phyloP scores from a whole-genome alignment of 2,888 invertebrate genomes.

The Petrophora chlorosata region DNA sequence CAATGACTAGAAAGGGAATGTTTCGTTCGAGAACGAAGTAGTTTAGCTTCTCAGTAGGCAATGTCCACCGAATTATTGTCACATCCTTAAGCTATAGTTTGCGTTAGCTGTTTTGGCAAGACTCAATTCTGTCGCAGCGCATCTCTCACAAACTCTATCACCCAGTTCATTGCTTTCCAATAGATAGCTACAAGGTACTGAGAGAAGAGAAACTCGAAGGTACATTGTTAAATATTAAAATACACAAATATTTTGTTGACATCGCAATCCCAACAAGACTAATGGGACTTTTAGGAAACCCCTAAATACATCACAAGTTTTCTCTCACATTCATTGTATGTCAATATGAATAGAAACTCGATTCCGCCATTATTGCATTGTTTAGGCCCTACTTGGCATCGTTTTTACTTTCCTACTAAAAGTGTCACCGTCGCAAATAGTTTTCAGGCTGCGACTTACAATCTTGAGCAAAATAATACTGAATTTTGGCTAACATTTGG shows the following conservation, averaged over 20 bases:
- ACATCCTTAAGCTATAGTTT: constrained; percentile 69
- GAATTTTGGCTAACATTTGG: constrained; percentile 68
- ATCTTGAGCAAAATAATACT: constrained; percentile 62
- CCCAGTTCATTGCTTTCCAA: constrained; percentile 18
- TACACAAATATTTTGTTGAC: constrained; percentile 18
- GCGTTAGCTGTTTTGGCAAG: constrained; percentile 51
- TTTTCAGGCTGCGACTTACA: constrained; percentile 24
- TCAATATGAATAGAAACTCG: constrained; percentile 23
- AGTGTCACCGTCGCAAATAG: constrained; percentile 20
- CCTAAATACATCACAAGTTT: constrained; percentile 20
- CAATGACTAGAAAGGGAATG: constrained; percentile 82
- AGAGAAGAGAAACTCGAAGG: constrained; percentile 20
- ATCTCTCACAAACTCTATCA: constrained; percentile 21
- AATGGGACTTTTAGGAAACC: constrained; percentile 6
- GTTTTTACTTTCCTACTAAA: constrained; percentile 16
- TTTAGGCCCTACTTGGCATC: constrained; percentile 31
- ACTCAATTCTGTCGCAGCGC: constrained; percentile 29
- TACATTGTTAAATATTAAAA: constrained; percentile 8
- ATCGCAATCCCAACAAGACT: constrained; percentile 15
- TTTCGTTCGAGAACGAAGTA: constrained; percentile 64
- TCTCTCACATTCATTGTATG: constrained; percentile 31
- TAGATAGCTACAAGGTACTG: constrained; percentile 16
- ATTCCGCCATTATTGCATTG: constrained; percentile 18
- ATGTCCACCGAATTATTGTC: constrained; percentile 75
- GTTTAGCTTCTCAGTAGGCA: constrained; percentile 69